phyloP scores from a whole-genome alignment of 2,797 vertebrate genomes.

The Antennarius maculatus region DNA sequence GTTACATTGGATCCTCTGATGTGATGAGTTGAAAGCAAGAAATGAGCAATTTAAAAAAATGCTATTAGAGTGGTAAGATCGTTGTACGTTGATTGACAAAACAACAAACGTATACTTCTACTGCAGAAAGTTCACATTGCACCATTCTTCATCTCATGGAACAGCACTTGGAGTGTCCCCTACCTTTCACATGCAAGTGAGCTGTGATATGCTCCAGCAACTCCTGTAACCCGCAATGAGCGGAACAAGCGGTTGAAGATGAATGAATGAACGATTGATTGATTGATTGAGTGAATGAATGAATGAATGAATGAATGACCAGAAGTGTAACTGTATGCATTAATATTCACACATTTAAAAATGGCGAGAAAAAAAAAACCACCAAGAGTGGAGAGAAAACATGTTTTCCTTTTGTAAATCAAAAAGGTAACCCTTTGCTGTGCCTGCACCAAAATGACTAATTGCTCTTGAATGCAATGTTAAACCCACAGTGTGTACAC shows the following conservation, averaged over 20 bases:
- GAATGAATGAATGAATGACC: not conserved
- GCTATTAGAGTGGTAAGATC: too few relatives aligned
- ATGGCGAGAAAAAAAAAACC: constrained; percentile 9
- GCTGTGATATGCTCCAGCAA: too few relatives aligned
- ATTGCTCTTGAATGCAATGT: constrained; percentile 38
- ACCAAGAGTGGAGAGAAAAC: not conserved
- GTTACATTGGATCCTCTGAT: too few relatives aligned
- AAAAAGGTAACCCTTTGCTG: constrained; percentile 11
- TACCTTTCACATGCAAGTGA: too few relatives aligned
- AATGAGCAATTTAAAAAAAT: too few relatives aligned
- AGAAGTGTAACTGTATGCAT: not conserved
- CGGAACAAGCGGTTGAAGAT: too few relatives aligned
- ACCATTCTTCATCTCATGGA: not conserved
- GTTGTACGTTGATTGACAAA: too few relatives aligned
- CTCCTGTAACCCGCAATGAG: too few relatives aligned
- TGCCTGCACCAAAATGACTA: constrained; percentile 57
- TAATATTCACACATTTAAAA: constrained; percentile 11
- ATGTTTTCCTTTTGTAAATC: constrained; percentile 17
- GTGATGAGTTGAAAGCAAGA: too few relatives aligned
- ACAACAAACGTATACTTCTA: not conserved
- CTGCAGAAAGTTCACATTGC: not conserved
- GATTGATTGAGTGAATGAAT: too few relatives aligned
- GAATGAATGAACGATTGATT: too few relatives aligned
- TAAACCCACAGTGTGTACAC: constrained; percentile 36
- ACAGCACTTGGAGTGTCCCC: too few relatives aligned